A percentile compares a stretch with the other conserved stretches of the same genome.
phyloP scores from a whole-genome alignment of 1,140 invertebrate genomes.

The Cydia pomonella region DNA sequence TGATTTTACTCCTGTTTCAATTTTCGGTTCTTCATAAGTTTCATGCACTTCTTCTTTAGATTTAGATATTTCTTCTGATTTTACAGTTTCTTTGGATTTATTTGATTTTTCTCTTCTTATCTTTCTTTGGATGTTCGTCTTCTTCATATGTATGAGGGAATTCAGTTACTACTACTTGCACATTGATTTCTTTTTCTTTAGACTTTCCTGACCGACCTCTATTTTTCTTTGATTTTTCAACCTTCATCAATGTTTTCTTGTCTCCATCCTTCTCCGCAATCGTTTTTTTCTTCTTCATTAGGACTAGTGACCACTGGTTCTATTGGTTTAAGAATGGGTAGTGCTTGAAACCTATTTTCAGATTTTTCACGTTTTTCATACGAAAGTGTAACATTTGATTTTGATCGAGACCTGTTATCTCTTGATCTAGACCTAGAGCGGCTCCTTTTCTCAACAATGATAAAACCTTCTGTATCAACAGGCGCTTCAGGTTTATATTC shows the following conservation, averaged over 20 bases:
- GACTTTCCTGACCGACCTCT: slow-evolving; percentile 60
- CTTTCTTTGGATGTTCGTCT: slow-evolving; percentile 59
- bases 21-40: slow-evolving; percentile 36
- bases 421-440: slow-evolving; percentile 74
- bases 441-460: slow-evolving; percentile 70
- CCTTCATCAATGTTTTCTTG: slow-evolving; percentile 34
- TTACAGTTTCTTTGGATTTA: slow-evolving; percentile 56
- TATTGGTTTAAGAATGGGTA: slow-evolving; percentile 52
- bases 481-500: slow-evolving; percentile 53
- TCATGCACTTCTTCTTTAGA: slow-evolving; percentile 35
- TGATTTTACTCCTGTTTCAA: slow-evolving; percentile 39
- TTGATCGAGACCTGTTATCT: slow-evolving; percentile 56
- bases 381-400: slow-evolving; percentile 43
- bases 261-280: background rate
- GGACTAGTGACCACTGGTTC: slow-evolving; percentile 43
- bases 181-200: slow-evolving; percentile 60
- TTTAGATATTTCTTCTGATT: slow-evolving; percentile 40
- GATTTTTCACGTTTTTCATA: slow-evolving; percentile 58
- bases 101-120: slow-evolving; percentile 63
- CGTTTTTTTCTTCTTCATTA: slow-evolving; percentile 50
- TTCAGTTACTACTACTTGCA: slow-evolving; percentile 38
- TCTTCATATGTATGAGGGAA: slow-evolving; percentile 50
- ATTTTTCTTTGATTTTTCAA: slow-evolving; percentile 40
- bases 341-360: slow-evolving; percentile 67
- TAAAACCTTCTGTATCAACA: slow-evolving; percentile 74